These are phyloP conservation scores for Elysia chlorotica DNA, from an alignment of 1,140 invertebrate species.

Conservation along the genomic window DNA sequence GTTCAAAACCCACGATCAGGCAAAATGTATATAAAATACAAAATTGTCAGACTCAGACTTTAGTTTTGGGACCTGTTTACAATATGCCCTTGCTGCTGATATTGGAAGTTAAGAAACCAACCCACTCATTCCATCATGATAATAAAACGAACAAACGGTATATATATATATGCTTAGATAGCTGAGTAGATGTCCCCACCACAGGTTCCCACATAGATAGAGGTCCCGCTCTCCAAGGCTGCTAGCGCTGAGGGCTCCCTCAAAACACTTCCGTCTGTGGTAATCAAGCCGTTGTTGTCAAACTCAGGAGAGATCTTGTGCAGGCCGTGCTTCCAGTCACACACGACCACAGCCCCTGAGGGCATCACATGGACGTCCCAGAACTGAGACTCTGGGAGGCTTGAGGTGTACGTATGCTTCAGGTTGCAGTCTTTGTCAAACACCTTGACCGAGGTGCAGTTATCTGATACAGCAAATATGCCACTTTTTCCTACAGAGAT, in stretches of 20 bases:
- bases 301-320: constrained; percentile 18
- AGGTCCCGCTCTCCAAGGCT: constrained; percentile 11
- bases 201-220: constrained; percentile 13
- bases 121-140: too few relatives aligned
- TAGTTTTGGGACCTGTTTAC: too few relatives aligned
- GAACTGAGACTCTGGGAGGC: constrained; percentile 14
- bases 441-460: constrained; percentile 12
- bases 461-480: constrained; percentile 15
- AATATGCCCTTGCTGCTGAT: too few relatives aligned
- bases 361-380: constrained; percentile 15
- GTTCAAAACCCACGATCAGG: too few relatives aligned
- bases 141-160: too few relatives aligned
- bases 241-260: constrained; percentile 18
- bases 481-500: constrained; percentile 17
- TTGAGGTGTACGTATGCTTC: constrained; percentile 7
- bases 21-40: too few relatives aligned
- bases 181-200: constrained; percentile 12
- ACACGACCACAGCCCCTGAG: not conserved
- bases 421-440: constrained; percentile 17
- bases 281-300: not conserved
- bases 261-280: not conserved
- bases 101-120: too few relatives aligned
- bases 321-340: constrained; percentile 22
- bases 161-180: too few relatives aligned
- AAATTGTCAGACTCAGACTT: too few relatives aligned